Base-by-base conservation (phyloP, 1,140 invertebrate species). In the Heliconius eleuchia region DNA sequence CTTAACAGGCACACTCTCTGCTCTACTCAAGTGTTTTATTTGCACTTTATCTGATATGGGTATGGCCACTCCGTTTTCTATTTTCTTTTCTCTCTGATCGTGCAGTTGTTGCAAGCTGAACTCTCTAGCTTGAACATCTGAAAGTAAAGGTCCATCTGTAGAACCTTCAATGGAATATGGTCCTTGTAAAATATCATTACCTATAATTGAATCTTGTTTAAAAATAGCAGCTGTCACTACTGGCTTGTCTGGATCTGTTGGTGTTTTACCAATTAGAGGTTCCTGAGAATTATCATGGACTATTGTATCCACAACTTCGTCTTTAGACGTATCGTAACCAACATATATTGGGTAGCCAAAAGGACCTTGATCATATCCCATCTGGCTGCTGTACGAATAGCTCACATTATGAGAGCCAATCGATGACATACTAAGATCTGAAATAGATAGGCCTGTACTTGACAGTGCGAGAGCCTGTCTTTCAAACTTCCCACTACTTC, bases 351-450 rank as follows among this genome's bases (percentile, higher is more conserved):
- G 95, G 88, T 97, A 97, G 39, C 96, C 96, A 75, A 96, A 96
- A 73, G 96, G 95, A 37, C 96, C 96, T 79, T 96, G 95, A 76
- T 97, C 96, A 87, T 97, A 97, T n/a, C 97, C 96, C 80, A 97
- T 91, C 89, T 97, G 97, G 87, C 96, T 97, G 70, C 97, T 96
- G 85, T 97, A 97, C 60, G 96, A 95, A 85, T 97, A 97, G 81
- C 96, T 96, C 16, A 96, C 96, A 88, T 97, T 97, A 60, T 96
- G 96, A 23, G 96, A 96, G 13, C 94, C 96, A 42, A 96, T 95
- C 8, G 96, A 97, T 6, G 96, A 96, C 84, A 97, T 95, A 77
- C 97, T 97, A 1, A 97, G 94, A 84, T 97, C 97, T 2, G 97
- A 97, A 85, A 97, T 97, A 13, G 97, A 97, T 6, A 97, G 92